phyloP scores from a whole-genome alignment of 2,797 vertebrate species.

The Melanotaenia nigrans region DNA sequence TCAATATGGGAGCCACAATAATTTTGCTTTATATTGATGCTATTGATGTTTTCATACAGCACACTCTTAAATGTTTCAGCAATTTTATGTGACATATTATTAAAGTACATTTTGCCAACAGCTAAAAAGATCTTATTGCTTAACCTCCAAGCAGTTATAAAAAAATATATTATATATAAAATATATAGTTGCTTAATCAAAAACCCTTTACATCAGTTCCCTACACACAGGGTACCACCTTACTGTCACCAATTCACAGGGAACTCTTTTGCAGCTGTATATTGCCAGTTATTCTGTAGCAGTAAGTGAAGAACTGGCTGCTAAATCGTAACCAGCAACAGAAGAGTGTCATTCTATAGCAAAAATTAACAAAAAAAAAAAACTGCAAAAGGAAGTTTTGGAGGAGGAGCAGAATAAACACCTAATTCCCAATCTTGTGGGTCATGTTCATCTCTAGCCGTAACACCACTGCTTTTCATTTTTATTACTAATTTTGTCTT shows the following conservation, averaged over 20 bases:
- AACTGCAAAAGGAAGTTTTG: neutral
- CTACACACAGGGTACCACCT: neutral
- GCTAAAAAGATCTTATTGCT: neutral
- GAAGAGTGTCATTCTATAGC: neutral
- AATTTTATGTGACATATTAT: neutral
- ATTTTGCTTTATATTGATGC: neutral
- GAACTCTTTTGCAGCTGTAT: neutral
- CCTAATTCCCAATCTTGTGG: neutral
- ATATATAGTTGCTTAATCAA: neutral
- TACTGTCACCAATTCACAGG: neutral
- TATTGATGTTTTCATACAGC: neutral
- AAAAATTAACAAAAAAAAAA: neutral
- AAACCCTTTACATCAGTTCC: neutral
- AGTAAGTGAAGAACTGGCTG: neutral
- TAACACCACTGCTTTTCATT: neutral
- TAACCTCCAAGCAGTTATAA: neutral
- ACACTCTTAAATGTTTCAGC: neutral
- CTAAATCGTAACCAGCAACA: neutral
- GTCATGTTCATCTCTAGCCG: neutral
- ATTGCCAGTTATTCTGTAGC: neutral
- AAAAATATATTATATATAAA: neutral
- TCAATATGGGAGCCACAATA: constrained; percentile 2
- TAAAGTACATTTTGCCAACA: too few species aligned
- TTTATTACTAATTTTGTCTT: neutral
- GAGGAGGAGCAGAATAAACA: neutral